Evolutionary conservation across 2,888 invertebrate genomes (phyloP).

Genomic region (Keiferia lycopersicella): DNA sequence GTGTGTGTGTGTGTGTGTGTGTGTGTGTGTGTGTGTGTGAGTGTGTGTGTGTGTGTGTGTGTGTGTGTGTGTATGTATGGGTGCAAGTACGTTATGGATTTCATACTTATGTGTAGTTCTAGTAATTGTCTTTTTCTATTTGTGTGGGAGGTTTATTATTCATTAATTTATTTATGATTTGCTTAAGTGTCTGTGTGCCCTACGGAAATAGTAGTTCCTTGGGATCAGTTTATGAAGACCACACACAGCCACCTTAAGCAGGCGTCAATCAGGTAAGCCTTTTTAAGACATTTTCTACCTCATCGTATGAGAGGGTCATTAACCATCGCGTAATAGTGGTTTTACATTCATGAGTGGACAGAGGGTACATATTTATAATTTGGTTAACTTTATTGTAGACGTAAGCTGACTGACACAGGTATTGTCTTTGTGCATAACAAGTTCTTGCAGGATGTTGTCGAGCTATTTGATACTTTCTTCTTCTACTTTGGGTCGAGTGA

Average conservation of each 20-base stretch:
- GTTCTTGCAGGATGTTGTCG: background rate
- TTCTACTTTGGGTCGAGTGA: background rate
- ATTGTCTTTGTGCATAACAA: background rate
- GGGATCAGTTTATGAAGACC: background rate
- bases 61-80: slow-evolving; percentile 1
- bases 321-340: background rate
- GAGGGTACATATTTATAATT: background rate
- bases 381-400: slow-evolving; percentile 1
- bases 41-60: slow-evolving; percentile 1
- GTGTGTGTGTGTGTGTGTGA: background rate
- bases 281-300: background rate
- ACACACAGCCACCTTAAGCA: background rate
- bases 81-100: background rate
- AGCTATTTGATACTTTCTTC: slow-evolving; percentile 3
- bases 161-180: no score
- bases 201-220: background rate
- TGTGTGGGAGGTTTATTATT: no score
- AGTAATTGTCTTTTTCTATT: no score
- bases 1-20: slow-evolving; percentile 1
- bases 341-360: background rate
- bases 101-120: background rate
- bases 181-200: background rate
- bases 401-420: background rate
- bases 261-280: background rate
- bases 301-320: background rate